Evolutionary conservation across 2,113 vertebrate species (phyloP).

Genomic region (Microcebus lehilahytsara): DNA sequence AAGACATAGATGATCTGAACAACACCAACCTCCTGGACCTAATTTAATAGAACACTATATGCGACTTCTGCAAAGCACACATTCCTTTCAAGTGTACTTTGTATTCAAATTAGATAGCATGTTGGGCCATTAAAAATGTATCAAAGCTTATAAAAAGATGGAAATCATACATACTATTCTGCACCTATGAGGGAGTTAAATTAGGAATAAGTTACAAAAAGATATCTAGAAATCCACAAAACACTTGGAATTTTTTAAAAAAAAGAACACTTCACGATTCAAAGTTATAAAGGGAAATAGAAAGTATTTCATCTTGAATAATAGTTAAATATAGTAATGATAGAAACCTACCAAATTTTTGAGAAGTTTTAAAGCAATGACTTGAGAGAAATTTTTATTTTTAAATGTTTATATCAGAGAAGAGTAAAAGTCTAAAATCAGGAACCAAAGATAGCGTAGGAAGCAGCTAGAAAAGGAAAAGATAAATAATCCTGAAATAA

Average conservation of each 20-base stretch:
- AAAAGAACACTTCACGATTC: too few relatives aligned
- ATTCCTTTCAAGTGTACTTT: not conserved
- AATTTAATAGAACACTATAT: not conserved
- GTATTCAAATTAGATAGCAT: not conserved
- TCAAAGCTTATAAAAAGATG: not conserved
- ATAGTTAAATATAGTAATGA: not conserved
- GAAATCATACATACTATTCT: not conserved
- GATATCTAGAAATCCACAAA: not conserved
- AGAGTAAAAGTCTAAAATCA: not conserved
- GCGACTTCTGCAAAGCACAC: not conserved
- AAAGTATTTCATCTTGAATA: not conserved
- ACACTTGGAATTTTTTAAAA: not conserved
- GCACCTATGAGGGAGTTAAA: not conserved
- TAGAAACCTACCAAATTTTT: not conserved
- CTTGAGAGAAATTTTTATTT: not conserved
- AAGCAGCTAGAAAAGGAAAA: not conserved
- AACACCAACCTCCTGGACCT: not conserved
- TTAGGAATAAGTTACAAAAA: not conserved
- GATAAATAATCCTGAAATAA: not conserved
- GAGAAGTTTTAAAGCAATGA: not conserved
- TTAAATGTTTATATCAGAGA: not conserved
- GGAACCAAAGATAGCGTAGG: not conserved
- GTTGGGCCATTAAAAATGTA: not conserved
- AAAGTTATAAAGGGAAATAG: not conserved
- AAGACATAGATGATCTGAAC: not conserved